A percentile compares a stretch with the other conserved stretches of the same genome.
These are phyloP conservation scores for Scaptomyza pallida DNA, from an alignment of 1,140 invertebrate genomes.

Conservation along the genomic window DNA sequence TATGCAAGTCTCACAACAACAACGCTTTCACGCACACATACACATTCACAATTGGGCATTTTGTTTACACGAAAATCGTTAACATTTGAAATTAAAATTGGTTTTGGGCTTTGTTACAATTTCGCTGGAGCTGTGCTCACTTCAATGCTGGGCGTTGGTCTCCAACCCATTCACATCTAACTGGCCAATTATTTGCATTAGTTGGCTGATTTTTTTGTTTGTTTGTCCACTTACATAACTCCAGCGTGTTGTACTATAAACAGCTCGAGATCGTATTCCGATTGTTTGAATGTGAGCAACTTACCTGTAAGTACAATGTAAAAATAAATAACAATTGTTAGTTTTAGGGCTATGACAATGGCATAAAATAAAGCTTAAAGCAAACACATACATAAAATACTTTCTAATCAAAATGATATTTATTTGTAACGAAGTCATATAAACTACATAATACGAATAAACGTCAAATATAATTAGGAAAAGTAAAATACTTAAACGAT, in stretches of 20 bases:
- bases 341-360: conserved; percentile 22
- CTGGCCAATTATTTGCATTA: conserved; percentile 74
- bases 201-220: conserved; percentile 10
- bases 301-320: conserved; percentile 64
- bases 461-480: too few species aligned
- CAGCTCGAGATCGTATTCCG: conserved; percentile 12
- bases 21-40: conserved; percentile 13
- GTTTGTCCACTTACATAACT: conserved; percentile 67
- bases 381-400: background rate
- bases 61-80: conserved; percentile 54
- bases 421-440: background rate
- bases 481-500: too few species aligned
- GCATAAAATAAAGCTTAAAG: background rate
- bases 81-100: conserved; percentile 73
- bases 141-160: conserved; percentile 62
- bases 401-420: background rate
- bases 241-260: conserved; percentile 1
- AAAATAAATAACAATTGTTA: conserved; percentile 26
- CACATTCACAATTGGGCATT: background rate
- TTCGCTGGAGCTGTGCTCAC: conserved; percentile 34
- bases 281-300: conserved; percentile 30
- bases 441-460: background rate
- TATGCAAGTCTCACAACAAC: conserved; percentile 43
- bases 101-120: conserved; percentile 57
- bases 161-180: conserved; percentile 30